Evolutionary conservation across 1,140 invertebrate species (phyloP).

Genomic region (Papilio helenus): DNA sequence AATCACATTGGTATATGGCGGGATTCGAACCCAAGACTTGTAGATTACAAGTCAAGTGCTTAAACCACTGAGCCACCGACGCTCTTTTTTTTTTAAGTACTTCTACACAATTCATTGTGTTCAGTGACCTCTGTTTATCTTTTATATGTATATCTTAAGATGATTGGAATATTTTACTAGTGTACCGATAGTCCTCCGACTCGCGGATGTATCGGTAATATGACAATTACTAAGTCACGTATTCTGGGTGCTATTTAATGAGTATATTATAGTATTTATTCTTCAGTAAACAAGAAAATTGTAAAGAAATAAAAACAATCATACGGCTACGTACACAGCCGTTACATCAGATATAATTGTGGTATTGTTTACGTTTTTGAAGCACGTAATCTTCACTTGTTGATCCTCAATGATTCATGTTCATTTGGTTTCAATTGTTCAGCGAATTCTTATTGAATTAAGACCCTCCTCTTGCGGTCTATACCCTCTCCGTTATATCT

Average conservation of each 20-base stretch:
- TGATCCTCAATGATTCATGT: neutral
- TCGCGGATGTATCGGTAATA: slow-evolving; percentile 24
- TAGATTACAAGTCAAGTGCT: too few species aligned
- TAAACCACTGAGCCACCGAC: too few species aligned
- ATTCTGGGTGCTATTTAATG: slow-evolving; percentile 21
- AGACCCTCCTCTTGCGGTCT: neutral
- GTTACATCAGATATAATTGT: neutral
- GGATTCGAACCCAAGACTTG: too few species aligned
- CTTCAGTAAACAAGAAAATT: neutral
- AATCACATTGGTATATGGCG: too few species aligned
- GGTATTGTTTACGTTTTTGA: neutral
- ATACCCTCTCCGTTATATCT: neutral
- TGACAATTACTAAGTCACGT: slow-evolving; percentile 26
- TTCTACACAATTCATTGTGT: neutral
- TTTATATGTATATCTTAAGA: neutral
- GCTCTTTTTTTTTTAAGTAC: neutral
- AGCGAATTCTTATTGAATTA: too few species aligned
- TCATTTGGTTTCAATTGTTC: neutral
- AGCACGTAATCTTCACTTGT: neutral
- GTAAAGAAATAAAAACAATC: neutral
- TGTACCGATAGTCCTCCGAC: neutral
- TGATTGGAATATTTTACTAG: slow-evolving; percentile 10
- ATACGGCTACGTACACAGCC: neutral
- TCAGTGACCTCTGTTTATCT: neutral
- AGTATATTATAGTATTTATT: neutral